A percentile compares a stretch with the other conserved stretches of the same genome.
These are phyloP conservation scores for Lytechinus variegatus DNA, from an alignment of 35 echinoderm and acorn worm species.

Conservation along the genomic window DNA sequence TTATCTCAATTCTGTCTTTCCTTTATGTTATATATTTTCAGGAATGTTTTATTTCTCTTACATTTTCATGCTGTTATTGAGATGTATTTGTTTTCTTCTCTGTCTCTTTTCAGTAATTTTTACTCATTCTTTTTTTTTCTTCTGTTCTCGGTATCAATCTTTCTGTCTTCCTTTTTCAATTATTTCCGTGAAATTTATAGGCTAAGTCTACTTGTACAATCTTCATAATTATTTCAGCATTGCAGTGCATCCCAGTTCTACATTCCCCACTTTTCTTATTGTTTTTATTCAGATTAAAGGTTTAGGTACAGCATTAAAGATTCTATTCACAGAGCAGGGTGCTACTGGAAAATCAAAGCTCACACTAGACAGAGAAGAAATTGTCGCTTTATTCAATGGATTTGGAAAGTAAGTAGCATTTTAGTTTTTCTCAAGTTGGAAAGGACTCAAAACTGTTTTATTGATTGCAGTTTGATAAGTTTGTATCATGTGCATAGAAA, in stretches of 20 bases:
- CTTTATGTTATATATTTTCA: no score
- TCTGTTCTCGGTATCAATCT: background rate
- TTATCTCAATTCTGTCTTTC: no score
- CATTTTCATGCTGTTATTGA: no score
- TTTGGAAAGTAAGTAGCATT: constrained; percentile 80
- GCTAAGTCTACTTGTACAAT: no score
- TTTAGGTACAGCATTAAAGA: constrained; percentile 92
- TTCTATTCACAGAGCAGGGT: constrained; percentile 75
- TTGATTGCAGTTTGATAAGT: background rate
- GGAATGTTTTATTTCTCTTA: no score
- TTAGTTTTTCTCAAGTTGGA: background rate
- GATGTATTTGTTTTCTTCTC: no score
- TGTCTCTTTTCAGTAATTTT: no score
- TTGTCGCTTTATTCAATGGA: constrained; percentile 85
- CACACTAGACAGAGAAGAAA: constrained; percentile 73
- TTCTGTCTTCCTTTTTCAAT: no score
- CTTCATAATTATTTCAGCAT: no score
- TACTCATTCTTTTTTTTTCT: background rate
- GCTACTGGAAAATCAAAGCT: constrained; percentile 49
- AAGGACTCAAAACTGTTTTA: background rate
- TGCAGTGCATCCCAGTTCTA: no score
- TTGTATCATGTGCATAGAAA: background rate
- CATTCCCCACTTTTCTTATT: background rate
- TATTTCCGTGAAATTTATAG: no score
- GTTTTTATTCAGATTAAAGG: constrained; percentile 69